These are phyloP conservation scores for Zygothrica quintamaculata DNA, from an alignment of 2,888 invertebrate species.

Conservation along the genomic window DNA sequence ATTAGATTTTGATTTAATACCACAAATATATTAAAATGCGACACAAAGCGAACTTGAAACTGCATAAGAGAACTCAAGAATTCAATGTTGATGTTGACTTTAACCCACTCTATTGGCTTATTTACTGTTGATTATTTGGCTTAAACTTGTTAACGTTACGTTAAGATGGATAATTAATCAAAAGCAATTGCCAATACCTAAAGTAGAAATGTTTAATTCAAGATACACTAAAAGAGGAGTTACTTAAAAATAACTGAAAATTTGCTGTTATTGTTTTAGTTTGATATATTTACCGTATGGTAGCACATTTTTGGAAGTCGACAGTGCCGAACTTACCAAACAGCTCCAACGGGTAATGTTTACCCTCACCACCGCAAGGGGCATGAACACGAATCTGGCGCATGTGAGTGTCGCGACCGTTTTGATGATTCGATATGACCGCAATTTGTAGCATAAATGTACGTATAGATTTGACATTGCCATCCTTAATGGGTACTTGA, in stretches of 20 bases:
- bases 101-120: too few species aligned
- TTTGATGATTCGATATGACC: conserved; percentile 98
- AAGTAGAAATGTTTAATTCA: conserved; percentile 18
- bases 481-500: conserved; percentile 95
- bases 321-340: conserved; percentile 92
- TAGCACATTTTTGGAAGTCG: conserved; percentile 92
- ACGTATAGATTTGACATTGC: conserved; percentile 93
- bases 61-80: too few species aligned
- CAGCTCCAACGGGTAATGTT: conserved; percentile 87
- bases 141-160: too few species aligned
- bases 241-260: conserved; percentile 20
- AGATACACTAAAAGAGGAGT: conserved; percentile 17
- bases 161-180: too few species aligned
- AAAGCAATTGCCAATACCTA: too few species aligned
- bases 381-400: conserved; percentile 98
- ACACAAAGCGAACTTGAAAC: too few species aligned
- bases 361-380: conserved; percentile 86
- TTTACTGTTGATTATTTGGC: too few species aligned
- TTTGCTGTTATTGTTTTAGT: conserved; percentile 1
- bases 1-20: too few species aligned
- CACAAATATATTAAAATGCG: too few species aligned
- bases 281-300: conserved; percentile 89
- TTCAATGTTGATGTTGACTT: too few species aligned
- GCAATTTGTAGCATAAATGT: conserved; percentile 99
- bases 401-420: conserved; percentile 99